Evolutionary conservation across 1,140 invertebrate species (phyloP).

Genomic region (Augochlora pura): DNA sequence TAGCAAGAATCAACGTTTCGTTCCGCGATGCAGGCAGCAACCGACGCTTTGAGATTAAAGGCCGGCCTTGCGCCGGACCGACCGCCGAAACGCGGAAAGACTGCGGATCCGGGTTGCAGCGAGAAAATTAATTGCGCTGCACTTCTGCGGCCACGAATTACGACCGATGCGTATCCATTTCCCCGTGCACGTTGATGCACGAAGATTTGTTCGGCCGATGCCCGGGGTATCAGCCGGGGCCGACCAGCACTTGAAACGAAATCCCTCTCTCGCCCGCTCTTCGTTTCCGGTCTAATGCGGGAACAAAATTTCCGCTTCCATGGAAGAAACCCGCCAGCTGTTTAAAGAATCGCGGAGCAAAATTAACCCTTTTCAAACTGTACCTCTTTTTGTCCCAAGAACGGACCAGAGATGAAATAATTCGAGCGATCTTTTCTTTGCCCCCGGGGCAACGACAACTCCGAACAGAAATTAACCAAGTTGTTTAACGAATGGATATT

Average conservation of each 20-base stretch:
- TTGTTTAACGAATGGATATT: no score
- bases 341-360: background rate
- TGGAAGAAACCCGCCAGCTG: background rate
- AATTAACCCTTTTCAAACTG: background rate
- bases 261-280: background rate
- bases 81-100: slow-evolving; percentile 57
- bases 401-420: no score
- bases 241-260: background rate
- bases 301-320: background rate
- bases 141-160: slow-evolving; percentile 60
- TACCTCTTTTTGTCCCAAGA: no score
- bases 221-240: slow-evolving; percentile 2
- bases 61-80: slow-evolving; percentile 18
- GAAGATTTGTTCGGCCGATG: slow-evolving; percentile 37
- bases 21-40: slow-evolving; percentile 8
- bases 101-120: slow-evolving; percentile 59
- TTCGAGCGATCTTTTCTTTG: no score
- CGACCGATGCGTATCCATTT: slow-evolving; percentile 58
- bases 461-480: no score
- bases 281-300: no score
- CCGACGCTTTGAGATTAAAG: slow-evolving; percentile 44
- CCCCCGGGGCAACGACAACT: no score
- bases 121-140: slow-evolving; percentile 61
- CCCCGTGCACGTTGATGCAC: slow-evolving; percentile 51
- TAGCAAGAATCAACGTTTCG: slow-evolving; percentile 20